Evolutionary conservation across 2,888 invertebrate genomes (phyloP).

Genomic region (Apamea crenata): DNA sequence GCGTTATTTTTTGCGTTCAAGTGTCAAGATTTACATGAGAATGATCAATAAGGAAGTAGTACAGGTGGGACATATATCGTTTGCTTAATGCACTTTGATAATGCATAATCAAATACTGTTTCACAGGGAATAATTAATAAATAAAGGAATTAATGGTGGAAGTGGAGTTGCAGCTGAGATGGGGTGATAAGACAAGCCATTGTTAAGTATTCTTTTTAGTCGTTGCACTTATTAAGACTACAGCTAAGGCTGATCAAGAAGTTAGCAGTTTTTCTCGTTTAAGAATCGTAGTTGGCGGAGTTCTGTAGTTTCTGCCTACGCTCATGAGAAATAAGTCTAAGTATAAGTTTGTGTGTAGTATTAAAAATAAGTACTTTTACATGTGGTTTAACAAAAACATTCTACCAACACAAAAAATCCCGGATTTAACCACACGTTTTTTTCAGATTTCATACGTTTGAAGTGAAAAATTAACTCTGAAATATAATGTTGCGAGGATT

Average conservation of each 20-base stretch:
- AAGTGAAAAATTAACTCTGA: no score
- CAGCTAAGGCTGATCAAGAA: not conserved
- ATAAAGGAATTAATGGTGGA: slow-evolving; percentile 22
- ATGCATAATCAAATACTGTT: slow-evolving; percentile 49
- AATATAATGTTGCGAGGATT: no score
- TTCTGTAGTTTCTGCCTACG: not conserved
- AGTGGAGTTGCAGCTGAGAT: slow-evolving; percentile 2
- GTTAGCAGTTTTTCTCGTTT: not conserved
- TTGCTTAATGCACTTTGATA: slow-evolving; percentile 45
- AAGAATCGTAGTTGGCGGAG: not conserved
- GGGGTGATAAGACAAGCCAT: slow-evolving; percentile 11
- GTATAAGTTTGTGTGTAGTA: not conserved
- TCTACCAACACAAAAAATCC: not conserved
- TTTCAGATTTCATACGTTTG: no score
- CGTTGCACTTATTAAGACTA: not conserved
- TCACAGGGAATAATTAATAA: slow-evolving; percentile 41
- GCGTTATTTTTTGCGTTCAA: slow-evolving; percentile 37
- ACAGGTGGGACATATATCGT: slow-evolving; percentile 47
- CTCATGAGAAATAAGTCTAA: not conserved
- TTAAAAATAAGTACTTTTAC: not conserved
- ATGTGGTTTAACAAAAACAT: not conserved
- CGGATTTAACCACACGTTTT: not conserved
- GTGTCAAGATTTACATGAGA: slow-evolving; percentile 45
- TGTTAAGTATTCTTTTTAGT: slow-evolving; percentile 3
- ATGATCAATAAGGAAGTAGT: slow-evolving; percentile 56